phyloP scores from a whole-genome alignment of 2,888 invertebrate species.

The Euphydryas editha region DNA sequence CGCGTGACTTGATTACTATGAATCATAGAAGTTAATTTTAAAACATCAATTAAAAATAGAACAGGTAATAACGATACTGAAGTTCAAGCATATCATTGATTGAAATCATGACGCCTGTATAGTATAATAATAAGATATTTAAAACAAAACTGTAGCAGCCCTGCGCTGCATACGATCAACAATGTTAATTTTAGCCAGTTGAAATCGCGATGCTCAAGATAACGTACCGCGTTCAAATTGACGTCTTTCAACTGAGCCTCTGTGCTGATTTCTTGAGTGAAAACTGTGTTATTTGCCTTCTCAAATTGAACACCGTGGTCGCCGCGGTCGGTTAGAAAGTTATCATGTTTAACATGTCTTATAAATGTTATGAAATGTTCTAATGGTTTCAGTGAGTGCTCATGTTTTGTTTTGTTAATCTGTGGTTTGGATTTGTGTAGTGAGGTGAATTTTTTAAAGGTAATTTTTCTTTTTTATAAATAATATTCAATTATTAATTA shows the following conservation, averaged over 20 bases:
- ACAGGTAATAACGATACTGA: neutral
- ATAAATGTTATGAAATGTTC: slow-evolving; percentile 10
- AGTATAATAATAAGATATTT: slow-evolving; percentile 31
- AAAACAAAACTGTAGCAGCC: slow-evolving; percentile 39
- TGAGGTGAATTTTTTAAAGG: slow-evolving; percentile 24
- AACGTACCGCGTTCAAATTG: slow-evolving; percentile 37
- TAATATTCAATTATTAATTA: neutral
- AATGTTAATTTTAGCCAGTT: slow-evolving; percentile 79
- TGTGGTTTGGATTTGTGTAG: slow-evolving; percentile 22
- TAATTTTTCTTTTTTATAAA: slow-evolving; percentile 11
- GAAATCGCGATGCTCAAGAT: slow-evolving; percentile 72
- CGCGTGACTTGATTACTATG: neutral
- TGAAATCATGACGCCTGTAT: neutral
- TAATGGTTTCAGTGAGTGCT: slow-evolving; percentile 18
- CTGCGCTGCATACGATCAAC: slow-evolving; percentile 58
- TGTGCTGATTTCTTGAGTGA: slow-evolving; percentile 36
- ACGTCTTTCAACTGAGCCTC: slow-evolving; percentile 22
- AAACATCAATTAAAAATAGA: neutral
- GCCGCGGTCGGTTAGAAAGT: slow-evolving; percentile 30
- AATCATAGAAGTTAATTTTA: neutral
- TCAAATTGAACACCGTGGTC: slow-evolving; percentile 27
- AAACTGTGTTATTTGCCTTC: slow-evolving; percentile 27
- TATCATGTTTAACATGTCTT: slow-evolving; percentile 16
- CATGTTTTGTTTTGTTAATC: slow-evolving; percentile 15
- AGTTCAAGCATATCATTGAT: slow-evolving; percentile 11